Evolutionary conservation across 1,140 invertebrate genomes (phyloP), one percentile per base, ranked within the genome.

Genomic region (Phocides pigmalion): DNA sequence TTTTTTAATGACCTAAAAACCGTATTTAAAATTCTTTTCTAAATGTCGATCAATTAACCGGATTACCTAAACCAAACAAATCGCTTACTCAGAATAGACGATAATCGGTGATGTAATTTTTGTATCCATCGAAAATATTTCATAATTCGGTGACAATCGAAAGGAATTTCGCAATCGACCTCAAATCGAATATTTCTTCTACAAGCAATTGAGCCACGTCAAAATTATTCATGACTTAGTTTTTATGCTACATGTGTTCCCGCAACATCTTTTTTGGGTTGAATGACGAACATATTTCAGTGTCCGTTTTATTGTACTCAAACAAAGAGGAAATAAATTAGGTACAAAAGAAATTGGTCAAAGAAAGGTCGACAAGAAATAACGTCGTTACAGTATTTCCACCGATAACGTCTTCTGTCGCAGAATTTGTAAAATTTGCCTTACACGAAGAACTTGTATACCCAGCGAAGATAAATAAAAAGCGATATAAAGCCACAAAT

Each of bases 1-100:
- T 70, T 74, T 74, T 74, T 70, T 47, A 62, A 62, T 54, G 59
- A 66, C 63, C 53, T 70, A 59, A 66, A 64, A 62, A 28, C 20
- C 49, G n/a, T 54, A 70, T 70, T 70, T 64, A 68, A 62, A 51
- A 65, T 56, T 65, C 56, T n/a, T n/a, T n/a, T n/a, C n/a, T n/a
- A 61, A 54, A 56, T 47, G n/a, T n/a, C n/a, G 51, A 70, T 49
- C 62, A 67, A 46, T 70, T 54, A 70, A 47, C 66, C 54, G 16
- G 64, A 61, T 64, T 70, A 42, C 14, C 9, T 4, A 28, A 1
- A 28, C 25, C 5, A 2, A 28, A 28, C n/a, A n/a, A n/a, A n/a
- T n/a, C n/a, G n/a, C n/a, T n/a, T n/a, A n/a, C n/a, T n/a, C n/a
- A n/a, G n/a, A n/a, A n/a, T n/a, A n/a, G n/a, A n/a, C n/a, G n/a